Evolutionary conservation across 2,888 invertebrate genomes (phyloP).

Genomic region (Bombyx huttoni): DNA sequence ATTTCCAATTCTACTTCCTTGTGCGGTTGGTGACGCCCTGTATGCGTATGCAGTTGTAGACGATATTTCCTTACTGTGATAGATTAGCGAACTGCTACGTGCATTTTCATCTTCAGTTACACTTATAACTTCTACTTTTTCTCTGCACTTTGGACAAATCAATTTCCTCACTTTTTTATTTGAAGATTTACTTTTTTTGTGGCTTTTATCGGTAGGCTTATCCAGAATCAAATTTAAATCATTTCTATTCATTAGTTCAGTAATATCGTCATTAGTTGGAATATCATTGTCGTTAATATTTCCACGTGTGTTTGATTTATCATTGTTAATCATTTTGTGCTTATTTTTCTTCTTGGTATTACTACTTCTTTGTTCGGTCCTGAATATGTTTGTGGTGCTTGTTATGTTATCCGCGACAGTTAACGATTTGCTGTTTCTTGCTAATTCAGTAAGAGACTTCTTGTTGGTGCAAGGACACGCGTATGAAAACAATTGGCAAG

Average conservation of each 20-base stretch:
- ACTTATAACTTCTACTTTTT: conserved; percentile 36
- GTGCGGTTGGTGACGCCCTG: conserved; percentile 15
- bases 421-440: conserved; percentile 24
- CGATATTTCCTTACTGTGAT: conserved; percentile 19
- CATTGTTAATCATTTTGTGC: conserved; percentile 14
- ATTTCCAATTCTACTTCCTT: conserved; percentile 13
- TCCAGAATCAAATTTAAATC: conserved; percentile 9
- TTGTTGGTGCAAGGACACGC: conserved; percentile 41
- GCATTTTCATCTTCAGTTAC: conserved; percentile 37
- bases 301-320: conserved; percentile 26
- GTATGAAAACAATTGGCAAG: conserved; percentile 51
- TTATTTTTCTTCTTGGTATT: conserved; percentile 17
- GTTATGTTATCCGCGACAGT: conserved; percentile 25
- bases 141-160: conserved; percentile 48
- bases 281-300: conserved; percentile 14
- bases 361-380: conserved; percentile 8
- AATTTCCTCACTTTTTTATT: conserved; percentile 29
- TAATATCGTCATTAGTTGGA: conserved; percentile 12
- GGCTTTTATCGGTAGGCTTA: conserved; percentile 8
- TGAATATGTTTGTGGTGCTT: conserved; percentile 20
- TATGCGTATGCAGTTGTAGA: conserved; percentile 20
- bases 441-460: conserved; percentile 30
- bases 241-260: conserved; percentile 10
- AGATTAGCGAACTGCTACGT: conserved; percentile 18
- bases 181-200: conserved; percentile 12